phyloP scores from a whole-genome alignment of 2,888 invertebrate species.

The Eupeodes luniger region DNA sequence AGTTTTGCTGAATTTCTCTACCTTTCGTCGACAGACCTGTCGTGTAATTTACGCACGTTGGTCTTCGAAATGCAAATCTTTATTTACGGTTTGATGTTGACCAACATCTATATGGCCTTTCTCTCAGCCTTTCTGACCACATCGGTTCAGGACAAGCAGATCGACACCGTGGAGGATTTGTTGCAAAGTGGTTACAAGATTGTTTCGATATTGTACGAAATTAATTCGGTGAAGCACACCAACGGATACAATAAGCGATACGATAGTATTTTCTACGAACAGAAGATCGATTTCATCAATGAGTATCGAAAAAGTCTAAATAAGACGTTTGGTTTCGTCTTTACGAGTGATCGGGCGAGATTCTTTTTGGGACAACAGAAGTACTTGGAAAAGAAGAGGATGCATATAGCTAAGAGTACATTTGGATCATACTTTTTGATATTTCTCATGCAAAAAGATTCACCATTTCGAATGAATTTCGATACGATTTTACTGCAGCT shows the following conservation, averaged over 20 bases:
- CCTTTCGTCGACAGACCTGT: conserved; percentile 27
- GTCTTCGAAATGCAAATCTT: conserved; percentile 64
- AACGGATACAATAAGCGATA: conserved; percentile 28
- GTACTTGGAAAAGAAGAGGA: conserved; percentile 49
- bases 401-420: conserved; percentile 34
- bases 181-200: conserved; percentile 49
- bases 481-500: conserved; percentile 56
- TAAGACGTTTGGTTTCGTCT: conserved; percentile 46
- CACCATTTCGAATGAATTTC: conserved; percentile 59
- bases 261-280: conserved; percentile 31
- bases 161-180: conserved; percentile 49
- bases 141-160: conserved; percentile 60
- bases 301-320: conserved; percentile 58
- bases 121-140: conserved; percentile 67
- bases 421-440: conserved; percentile 50
- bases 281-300: conserved; percentile 48
- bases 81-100: conserved; percentile 55
- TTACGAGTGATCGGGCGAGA: conserved; percentile 50
- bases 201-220: conserved; percentile 41
- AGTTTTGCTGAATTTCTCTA: conserved; percentile 54
- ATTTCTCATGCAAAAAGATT: conserved; percentile 59
- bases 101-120: conserved; percentile 57
- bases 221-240: conserved; percentile 16
- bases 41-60: conserved; percentile 30
- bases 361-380: conserved; percentile 64